These are phyloP conservation scores for Esperia sulphurella DNA, from an alignment of 2,888 invertebrate genomes.

Conservation along the genomic window DNA sequence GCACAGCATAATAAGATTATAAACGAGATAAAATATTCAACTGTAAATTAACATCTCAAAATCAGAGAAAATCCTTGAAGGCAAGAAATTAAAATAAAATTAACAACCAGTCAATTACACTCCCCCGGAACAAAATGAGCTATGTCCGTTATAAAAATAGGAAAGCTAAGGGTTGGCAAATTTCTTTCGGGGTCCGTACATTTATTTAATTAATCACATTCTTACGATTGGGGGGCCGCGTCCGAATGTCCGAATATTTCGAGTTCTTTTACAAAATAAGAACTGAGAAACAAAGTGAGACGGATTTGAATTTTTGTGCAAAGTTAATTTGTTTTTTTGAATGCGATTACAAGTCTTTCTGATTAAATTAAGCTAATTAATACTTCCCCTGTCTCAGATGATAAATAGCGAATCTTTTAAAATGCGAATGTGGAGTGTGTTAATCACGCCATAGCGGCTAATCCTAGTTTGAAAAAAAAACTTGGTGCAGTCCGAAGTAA, in stretches of 20 bases:
- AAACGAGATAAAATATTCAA: constrained; percentile 13
- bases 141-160: constrained; percentile 66
- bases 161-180: constrained; percentile 64
- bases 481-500: too few species aligned
- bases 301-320: constrained; percentile 9
- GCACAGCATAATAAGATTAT: not conserved
- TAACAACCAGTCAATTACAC: constrained; percentile 68
- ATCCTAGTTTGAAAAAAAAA: too few species aligned
- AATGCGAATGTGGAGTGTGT: too few species aligned
- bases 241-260: constrained; percentile 68
- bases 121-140: constrained; percentile 53
- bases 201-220: constrained; percentile 78
- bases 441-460: too few species aligned
- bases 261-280: constrained; percentile 38
- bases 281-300: constrained; percentile 9
- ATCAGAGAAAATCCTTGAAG: constrained; percentile 1
- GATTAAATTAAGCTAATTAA: too few species aligned
- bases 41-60: constrained; percentile 11
- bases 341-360: not conserved
- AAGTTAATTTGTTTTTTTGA: not conserved
- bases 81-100: constrained; percentile 52
- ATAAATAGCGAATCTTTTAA: too few species aligned
- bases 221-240: constrained; percentile 64
- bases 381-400: too few species aligned
- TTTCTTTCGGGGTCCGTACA: constrained; percentile 69